Evolutionary conservation across 2,113 vertebrate genomes (phyloP).

Genomic region (Amazona vittata): DNA sequence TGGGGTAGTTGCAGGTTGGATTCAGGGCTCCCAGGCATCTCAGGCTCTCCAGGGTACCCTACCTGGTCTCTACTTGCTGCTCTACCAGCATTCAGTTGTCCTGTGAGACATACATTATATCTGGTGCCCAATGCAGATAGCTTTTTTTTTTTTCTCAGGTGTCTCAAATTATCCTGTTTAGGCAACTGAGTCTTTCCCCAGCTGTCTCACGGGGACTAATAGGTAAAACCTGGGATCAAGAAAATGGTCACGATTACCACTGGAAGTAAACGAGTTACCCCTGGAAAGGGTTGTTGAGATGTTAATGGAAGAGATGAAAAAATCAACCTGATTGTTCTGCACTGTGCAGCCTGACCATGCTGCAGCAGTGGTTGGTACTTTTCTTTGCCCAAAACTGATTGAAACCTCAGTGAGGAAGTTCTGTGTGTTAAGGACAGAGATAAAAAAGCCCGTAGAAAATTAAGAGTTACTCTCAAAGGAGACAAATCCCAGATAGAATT

Average conservation of each 20-base stretch:
- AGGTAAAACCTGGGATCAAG: not conserved
- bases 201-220: not conserved
- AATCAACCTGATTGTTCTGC: not conserved
- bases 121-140: not conserved
- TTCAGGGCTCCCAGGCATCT: not conserved
- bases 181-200: not conserved
- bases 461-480: not conserved
- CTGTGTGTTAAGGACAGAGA: not conserved
- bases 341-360: not conserved
- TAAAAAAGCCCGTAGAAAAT: conserved; percentile 29
- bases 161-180: not conserved
- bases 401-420: conserved; percentile 5
- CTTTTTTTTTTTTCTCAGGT: not conserved
- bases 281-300: not conserved
- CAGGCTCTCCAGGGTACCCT: not conserved
- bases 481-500: not conserved
- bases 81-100: not conserved
- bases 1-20: rapidly evolving
- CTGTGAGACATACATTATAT: rapidly evolving
- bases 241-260: not conserved
- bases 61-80: not conserved
- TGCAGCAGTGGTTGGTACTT: not conserved
- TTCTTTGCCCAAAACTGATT: not conserved
- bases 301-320: not conserved
- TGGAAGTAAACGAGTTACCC: not conserved